Base-by-base conservation (phyloP, 1,140 invertebrate species). In the Helicoverpa armigera region DNA sequence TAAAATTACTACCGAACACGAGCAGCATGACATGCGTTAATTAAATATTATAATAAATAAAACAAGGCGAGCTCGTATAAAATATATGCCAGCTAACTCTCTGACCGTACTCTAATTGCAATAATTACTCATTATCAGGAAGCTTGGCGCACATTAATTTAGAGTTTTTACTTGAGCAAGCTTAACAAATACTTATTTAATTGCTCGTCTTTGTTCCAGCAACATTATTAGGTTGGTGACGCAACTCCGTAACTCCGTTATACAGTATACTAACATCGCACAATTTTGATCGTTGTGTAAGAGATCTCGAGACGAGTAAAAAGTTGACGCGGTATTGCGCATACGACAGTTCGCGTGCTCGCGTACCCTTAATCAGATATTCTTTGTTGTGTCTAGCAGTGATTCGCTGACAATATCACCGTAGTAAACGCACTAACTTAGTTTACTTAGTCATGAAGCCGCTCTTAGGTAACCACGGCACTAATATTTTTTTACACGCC, bases 71-170 rank as follows among this genome's bases (percentile, higher is more conserved):
- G 54, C 80, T 75, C 72, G 61, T 78, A 85, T 85, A 75, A 83
- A 83, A 81, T 85, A 83, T 78, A 63, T 73, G 81, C 84, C 80
- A 83, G 80, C 77, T 86, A 67, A 86, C 69, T 63, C 82, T 85
- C 89, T 83, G 87, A 90, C 91, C 85, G 90, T 94, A 92, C 89
- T 75, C 65, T 93, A 92, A 93, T 93, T 94, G 89, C 86, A 87
- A 90, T 93, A 93, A 94, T 94, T 90, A 91, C 87, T 94, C 83
- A 92, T 92, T 93, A 93, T 91, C 86, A 93, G 91, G 91, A 94
- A 94, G 91, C 83, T 80, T 84, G 88, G 88, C 81, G 87, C 86
- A 88, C 89, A 88, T 89, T 93, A 93, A 94, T 90, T 91, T 91
- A 88, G 84, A 81, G 87, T 94, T 92, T 92, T 92, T 92, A 91